Evolutionary conservation across 2,113 vertebrate species (phyloP).

Genomic region (Rhinolophus ferrumequinum): DNA sequence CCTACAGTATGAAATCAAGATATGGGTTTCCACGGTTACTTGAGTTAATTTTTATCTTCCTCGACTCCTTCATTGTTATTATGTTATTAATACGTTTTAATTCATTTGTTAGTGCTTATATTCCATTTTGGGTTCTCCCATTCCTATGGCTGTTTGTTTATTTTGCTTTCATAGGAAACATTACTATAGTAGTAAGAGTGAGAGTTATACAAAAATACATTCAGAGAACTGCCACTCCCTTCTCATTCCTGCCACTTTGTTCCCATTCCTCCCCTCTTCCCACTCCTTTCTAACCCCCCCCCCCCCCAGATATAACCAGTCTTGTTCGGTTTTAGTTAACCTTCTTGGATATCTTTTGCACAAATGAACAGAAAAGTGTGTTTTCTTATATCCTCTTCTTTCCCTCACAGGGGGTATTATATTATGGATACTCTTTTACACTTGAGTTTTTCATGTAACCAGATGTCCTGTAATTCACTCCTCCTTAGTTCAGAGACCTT

Average conservation of each 20-base stretch:
- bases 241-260: background rate
- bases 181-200: background rate
- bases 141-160: background rate
- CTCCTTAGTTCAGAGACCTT: background rate
- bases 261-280: background rate
- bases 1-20: background rate
- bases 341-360: background rate
- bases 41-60: background rate
- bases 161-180: background rate
- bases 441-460: background rate
- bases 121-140: background rate
- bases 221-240: background rate
- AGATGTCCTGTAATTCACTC: background rate
- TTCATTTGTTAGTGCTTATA: background rate
- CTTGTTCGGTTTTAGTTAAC: background rate
- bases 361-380: background rate
- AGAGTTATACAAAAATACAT: background rate
- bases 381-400: background rate
- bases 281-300: background rate
- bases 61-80: background rate
- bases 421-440: background rate
- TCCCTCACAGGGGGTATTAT: background rate
- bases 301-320: background rate
- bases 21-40: background rate
- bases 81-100: background rate